Percentiles rank a stretch among this genome's conserved stretches.
These are phyloP conservation scores for Galerucella calmariensis DNA, from an alignment of 2,888 invertebrate species.

Conservation along the genomic window DNA sequence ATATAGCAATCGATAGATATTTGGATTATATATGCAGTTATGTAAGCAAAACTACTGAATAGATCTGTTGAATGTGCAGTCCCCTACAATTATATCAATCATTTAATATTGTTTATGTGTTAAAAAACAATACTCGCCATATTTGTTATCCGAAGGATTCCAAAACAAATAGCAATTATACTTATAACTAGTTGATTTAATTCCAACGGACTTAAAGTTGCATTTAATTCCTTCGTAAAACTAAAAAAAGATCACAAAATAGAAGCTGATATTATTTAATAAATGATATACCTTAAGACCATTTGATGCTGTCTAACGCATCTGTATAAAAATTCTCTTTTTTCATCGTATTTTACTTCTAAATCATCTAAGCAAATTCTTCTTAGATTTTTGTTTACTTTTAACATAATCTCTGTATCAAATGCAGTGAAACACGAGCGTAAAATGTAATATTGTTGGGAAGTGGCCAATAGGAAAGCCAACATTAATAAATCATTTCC, in stretches of 20 bases:
- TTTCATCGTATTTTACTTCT: background rate
- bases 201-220: slow-evolving; percentile 9
- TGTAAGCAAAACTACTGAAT: background rate
- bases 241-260: background rate
- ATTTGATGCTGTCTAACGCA: background rate
- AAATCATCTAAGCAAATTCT: background rate
- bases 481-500: background rate
- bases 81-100: background rate
- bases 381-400: background rate
- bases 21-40: slow-evolving; percentile 12
- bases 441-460: slow-evolving; percentile 5
- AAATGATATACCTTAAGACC: background rate
- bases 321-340: background rate
- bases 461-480: background rate
- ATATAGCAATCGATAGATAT: slow-evolving; percentile 11
- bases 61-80: background rate
- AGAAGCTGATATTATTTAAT: background rate
- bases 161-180: slow-evolving; percentile 12
- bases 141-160: background rate
- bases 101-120: background rate
- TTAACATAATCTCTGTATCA: background rate
- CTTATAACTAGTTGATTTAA: background rate
- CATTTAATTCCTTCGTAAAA: slow-evolving; percentile 2
- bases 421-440: background rate
- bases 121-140: background rate